Percentiles rank a stretch among this genome's conserved stretches.
Conservation (phyloP, 2,888 invertebrate species). For the Hetaerina titia region DNA sequence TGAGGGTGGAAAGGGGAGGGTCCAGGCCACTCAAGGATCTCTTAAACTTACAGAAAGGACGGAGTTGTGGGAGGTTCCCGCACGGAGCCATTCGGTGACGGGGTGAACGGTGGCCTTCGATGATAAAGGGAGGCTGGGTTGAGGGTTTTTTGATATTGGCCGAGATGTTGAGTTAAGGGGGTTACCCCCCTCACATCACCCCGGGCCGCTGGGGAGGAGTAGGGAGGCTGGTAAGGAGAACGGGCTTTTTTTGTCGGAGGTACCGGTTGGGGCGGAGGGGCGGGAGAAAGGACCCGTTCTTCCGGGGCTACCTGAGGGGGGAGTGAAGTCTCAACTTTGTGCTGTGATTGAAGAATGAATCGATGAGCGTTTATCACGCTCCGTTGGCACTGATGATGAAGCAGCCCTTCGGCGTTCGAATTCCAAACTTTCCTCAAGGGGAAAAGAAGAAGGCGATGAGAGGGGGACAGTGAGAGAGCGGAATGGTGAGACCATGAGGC, state of each 20-base stretch:
- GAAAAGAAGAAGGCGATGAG: neutral
- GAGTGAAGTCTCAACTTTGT: neutral
- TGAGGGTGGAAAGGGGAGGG: neutral
- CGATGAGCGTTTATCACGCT: slow-evolving; percentile 61
- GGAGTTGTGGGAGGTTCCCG: neutral
- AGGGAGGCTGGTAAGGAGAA: neutral
- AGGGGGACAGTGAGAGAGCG: neutral
- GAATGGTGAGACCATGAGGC: neutral
- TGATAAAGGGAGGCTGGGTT: neutral
- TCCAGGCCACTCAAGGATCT: slow-evolving; percentile 39
- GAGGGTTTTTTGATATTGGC: neutral
- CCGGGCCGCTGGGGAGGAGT: neutral
- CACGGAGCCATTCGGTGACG: neutral
- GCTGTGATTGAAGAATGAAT: slow-evolving; percentile 54
- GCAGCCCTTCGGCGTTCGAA: slow-evolving; percentile 32
- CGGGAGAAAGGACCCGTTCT: neutral
- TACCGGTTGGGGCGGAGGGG: neutral
- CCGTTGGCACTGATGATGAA: slow-evolving; percentile 49
- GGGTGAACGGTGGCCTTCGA: neutral
- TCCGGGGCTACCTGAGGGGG: neutral
- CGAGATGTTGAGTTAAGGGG: neutral
- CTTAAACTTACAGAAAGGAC: slow-evolving; percentile 49
- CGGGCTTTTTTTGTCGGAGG: neutral
- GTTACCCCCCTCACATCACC: neutral
- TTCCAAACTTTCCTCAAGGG: slow-evolving; percentile 44